phyloP scores from a whole-genome alignment of 2,888 invertebrate genomes.

The Sinhomidia bicolor region DNA sequence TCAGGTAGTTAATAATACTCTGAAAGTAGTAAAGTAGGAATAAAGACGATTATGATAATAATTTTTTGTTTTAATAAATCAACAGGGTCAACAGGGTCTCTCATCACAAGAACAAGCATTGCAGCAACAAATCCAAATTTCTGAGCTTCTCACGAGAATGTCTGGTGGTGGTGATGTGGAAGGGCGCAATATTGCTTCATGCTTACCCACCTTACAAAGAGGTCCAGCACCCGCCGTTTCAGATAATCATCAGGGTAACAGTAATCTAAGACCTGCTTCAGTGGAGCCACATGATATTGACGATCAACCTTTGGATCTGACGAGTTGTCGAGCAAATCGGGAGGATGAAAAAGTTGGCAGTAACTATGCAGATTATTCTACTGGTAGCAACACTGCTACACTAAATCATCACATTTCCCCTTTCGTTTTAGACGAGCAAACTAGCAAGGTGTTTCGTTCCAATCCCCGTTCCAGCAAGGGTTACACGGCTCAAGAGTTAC shows the following conservation, averaged over 20 bases:
- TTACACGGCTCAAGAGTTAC: slow-evolving; percentile 98
- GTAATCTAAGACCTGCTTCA: not conserved
- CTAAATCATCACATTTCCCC: slow-evolving; percentile 15
- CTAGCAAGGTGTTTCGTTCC: slow-evolving; percentile 67
- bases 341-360: slow-evolving; percentile 25
- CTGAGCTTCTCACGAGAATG: slow-evolving; percentile 52
- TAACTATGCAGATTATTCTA: not conserved
- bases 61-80: not conserved
- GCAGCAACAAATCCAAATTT: slow-evolving; percentile 50
- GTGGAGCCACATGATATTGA: slow-evolving; percentile 58
- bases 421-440: slow-evolving; percentile 65
- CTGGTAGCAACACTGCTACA: not conserved
- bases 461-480: slow-evolving; percentile 77
- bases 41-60: too few relatives aligned
- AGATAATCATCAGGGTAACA: not conserved
- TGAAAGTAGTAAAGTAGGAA: not conserved
- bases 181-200: not conserved
- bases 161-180: slow-evolving; percentile 30
- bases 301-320: slow-evolving; percentile 77
- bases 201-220: not conserved
- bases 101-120: slow-evolving; percentile 36
- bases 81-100: slow-evolving; percentile 16
- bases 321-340: slow-evolving; percentile 54
- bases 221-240: not conserved
- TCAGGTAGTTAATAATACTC: not conserved